Evolutionary conservation across 1,140 invertebrate species (phyloP).

Genomic region (Drosophila ercepeae): DNA sequence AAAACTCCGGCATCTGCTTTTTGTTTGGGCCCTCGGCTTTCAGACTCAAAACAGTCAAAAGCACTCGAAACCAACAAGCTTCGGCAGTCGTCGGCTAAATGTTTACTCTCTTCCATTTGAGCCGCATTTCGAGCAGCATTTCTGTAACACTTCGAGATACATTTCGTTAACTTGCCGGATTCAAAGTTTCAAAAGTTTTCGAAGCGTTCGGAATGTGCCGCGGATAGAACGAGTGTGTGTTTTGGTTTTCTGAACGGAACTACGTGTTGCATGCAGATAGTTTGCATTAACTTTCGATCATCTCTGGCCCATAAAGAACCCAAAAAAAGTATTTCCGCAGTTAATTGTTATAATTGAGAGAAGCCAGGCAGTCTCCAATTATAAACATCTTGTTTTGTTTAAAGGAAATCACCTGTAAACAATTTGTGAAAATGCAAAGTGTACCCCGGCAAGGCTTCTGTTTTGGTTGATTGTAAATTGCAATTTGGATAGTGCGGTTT

Average conservation of each 20-base stretch:
- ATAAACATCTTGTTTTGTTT: constrained; percentile 60
- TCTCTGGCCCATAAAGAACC: constrained; percentile 45
- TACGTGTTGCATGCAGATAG: constrained; percentile 61
- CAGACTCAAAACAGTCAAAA: constrained; percentile 71
- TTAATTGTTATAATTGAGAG: constrained; percentile 34
- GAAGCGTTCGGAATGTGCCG: constrained; percentile 67
- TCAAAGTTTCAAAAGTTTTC: constrained; percentile 39
- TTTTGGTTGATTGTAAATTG: constrained; percentile 35
- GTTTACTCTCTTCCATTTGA: neutral
- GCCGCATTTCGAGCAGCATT: neutral
- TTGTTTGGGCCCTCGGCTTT: constrained; percentile 51
- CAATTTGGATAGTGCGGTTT: constrained; percentile 12
- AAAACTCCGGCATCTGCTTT: constrained; percentile 26
- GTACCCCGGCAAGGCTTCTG: constrained; percentile 32
- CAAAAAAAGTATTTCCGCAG: constrained; percentile 66
- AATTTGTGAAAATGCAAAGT: constrained; percentile 34
- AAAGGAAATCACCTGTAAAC: constrained; percentile 50
- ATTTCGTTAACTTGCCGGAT: neutral
- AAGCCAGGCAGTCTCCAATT: constrained; percentile 41
- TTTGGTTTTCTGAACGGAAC: constrained; percentile 20
- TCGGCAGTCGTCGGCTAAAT: neutral
- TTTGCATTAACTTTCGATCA: constrained; percentile 51
- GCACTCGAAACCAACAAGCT: neutral
- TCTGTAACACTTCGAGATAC: neutral
- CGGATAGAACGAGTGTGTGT: constrained; percentile 35